Evolutionary conservation across 2,888 invertebrate genomes (phyloP), one percentile per base, ranked within the genome.

Genomic region (Nephrotoma flavescens): DNA sequence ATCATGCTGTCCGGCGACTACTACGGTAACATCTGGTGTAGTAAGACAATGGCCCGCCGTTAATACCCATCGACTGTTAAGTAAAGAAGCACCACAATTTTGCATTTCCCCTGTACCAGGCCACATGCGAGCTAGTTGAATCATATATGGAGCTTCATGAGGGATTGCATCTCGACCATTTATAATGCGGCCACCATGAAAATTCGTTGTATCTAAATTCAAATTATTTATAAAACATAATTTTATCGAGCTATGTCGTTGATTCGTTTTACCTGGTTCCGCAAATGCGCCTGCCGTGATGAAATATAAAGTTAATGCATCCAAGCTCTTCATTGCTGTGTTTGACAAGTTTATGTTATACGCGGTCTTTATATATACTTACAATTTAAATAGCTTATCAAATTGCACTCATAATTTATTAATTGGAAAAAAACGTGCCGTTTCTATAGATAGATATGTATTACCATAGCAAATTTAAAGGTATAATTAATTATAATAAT

Each of bases 41-140:
- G 90, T 90, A 86, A 91, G 89, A 88, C 91, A 91, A 83, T 91
- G 91, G 2, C 89, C 91, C 11, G 91, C 91, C 1, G 93, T 93
- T 3, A 93, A 5, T 31, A 93, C 87, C 90, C 91, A 91, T 0
- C 89, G 88, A 45, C 90, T 89, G 87, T 42, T 87, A 86, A 93
- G 88, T 88, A 93, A 90, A 85, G 92, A 90, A 9, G 92, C 93
- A n/a, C 92, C 93, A 86, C 93, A 93, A 41, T 5, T 57, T 4
- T 57, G 93, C 52, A 5, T 57, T n/a, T 57, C 52, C n/a, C 19
- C 52, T 1, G 4, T 6, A 15, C 6, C 15, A 6, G 52, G 19
- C 52, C 4, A 52, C 3, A 15, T 6, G 2, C 4, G n/a, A 5
- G 15, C 15, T 57, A 57, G 15, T 11, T 57, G 52, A 83, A 83